These are phyloP conservation scores for Eumaeus atala DNA, from an alignment of 1,140 invertebrate species.

Conservation along the genomic window DNA sequence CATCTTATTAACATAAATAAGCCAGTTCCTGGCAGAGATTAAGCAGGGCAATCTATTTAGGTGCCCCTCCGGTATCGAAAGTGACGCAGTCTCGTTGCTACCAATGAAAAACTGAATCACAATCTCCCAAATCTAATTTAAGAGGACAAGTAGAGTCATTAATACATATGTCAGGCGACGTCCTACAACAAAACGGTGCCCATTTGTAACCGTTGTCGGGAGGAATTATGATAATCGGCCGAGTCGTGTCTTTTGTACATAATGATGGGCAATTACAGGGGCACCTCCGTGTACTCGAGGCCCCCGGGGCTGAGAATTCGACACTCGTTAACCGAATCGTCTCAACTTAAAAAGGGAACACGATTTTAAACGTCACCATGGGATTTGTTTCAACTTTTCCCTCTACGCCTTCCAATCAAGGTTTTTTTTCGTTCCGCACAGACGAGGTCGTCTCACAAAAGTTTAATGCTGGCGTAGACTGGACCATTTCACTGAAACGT, in stretches of 20 bases:
- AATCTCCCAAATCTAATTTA: conserved; percentile 67
- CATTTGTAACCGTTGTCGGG: conserved; percentile 65
- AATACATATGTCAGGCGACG: conserved; percentile 69
- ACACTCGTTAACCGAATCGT: conserved; percentile 70
- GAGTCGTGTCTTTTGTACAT: conserved; percentile 71
- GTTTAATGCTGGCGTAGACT: too few relatives aligned
- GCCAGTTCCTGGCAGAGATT: conserved; percentile 36
- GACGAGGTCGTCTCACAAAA: too few relatives aligned
- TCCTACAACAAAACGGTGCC: conserved; percentile 68
- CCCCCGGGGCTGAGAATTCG: conserved; percentile 56
- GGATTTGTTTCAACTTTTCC: conserved; percentile 40
- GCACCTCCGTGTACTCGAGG: conserved; percentile 51
- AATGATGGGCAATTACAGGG: conserved; percentile 70
- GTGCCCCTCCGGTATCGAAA: conserved; percentile 16
- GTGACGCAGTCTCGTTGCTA: too few relatives aligned
- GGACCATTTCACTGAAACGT: too few relatives aligned
- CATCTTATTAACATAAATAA: conserved; percentile 39
- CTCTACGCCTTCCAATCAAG: conserved; percentile 15
- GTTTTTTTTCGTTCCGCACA: conserved; percentile 20
- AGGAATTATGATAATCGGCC: conserved; percentile 71
- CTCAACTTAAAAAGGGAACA: conserved; percentile 68
- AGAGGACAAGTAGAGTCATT: conserved; percentile 69
- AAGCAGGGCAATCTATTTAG: conserved; percentile 38
- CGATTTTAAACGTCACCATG: conserved; percentile 58
- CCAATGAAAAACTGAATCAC: conserved; percentile 70